Percentiles rank a stretch among this genome's conserved stretches.
These are phyloP conservation scores for Lordiphosa collinella DNA, from an alignment of 1,140 invertebrate genomes.

Conservation along the genomic window DNA sequence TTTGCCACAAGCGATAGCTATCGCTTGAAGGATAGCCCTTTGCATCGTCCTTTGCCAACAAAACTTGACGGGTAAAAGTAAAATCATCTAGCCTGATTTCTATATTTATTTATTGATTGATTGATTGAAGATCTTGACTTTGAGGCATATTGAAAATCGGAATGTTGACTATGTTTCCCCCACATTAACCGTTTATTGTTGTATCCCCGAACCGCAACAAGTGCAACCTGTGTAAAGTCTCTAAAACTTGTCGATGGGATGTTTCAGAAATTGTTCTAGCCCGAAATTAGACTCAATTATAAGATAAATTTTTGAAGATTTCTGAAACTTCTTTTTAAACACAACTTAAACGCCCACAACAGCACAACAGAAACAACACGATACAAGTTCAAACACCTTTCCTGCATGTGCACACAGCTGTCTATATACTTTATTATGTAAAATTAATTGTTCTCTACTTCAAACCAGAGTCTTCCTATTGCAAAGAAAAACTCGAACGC, in stretches of 20 bases:
- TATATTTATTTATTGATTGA: constrained; percentile 48
- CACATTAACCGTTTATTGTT: constrained; percentile 58
- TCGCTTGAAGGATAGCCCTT: constrained; percentile 78
- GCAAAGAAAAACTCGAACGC: constrained; percentile 41
- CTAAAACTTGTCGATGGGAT: constrained; percentile 11
- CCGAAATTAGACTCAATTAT: no score
- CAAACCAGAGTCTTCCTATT: constrained; percentile 6
- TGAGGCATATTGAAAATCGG: constrained; percentile 46
- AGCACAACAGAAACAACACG: constrained; percentile 49
- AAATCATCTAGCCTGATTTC: constrained; percentile 63
- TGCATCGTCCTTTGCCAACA: constrained; percentile 79
- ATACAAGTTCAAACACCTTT: constrained; percentile 20
- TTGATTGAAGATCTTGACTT: constrained; percentile 49
- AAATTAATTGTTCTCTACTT: background rate
- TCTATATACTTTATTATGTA: constrained; percentile 24
- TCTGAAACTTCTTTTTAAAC: background rate
- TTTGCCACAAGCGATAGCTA: constrained; percentile 75
- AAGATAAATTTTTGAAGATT: background rate
- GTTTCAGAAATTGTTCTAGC: no score
- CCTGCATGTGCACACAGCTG: constrained; percentile 52
- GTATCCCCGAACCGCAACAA: constrained; percentile 59
- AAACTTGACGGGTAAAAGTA: constrained; percentile 79
- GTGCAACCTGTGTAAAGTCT: constrained; percentile 37
- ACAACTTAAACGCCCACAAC: constrained; percentile 9
- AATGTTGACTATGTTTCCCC: constrained; percentile 38